Conservation (phyloP, 2,113 vertebrate species). For the Condylura cristata region DNA sequence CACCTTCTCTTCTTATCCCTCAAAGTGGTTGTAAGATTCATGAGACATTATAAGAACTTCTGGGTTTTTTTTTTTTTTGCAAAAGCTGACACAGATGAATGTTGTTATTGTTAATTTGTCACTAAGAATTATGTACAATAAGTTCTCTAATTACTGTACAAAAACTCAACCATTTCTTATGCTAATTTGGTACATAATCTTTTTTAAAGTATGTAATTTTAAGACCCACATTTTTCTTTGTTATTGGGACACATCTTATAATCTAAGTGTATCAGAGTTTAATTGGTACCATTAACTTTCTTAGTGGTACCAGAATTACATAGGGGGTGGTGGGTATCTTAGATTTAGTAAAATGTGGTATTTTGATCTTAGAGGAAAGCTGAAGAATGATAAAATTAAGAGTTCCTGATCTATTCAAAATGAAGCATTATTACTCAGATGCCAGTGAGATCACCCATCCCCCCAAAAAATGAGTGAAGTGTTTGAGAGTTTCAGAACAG, state of each 20-base stretch:
- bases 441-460: background rate
- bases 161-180: background rate
- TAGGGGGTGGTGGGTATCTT: background rate
- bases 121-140: background rate
- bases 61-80: background rate
- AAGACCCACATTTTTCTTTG: background rate
- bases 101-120: background rate
- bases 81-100: background rate
- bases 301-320: background rate
- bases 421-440: background rate
- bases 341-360: background rate
- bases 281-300: background rate
- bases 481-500: background rate
- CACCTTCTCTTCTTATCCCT: background rate
- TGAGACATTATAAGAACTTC: background rate
- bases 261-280: background rate
- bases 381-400: background rate
- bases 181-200: constrained; percentile 21
- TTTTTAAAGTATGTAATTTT: background rate
- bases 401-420: background rate
- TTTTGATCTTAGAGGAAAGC: background rate
- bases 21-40: background rate
- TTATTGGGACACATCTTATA: background rate
- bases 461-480: background rate
- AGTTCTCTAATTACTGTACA: background rate